Base-by-base conservation (phyloP, 1,140 invertebrate genomes). In the Helicoverpa zea region DNA sequence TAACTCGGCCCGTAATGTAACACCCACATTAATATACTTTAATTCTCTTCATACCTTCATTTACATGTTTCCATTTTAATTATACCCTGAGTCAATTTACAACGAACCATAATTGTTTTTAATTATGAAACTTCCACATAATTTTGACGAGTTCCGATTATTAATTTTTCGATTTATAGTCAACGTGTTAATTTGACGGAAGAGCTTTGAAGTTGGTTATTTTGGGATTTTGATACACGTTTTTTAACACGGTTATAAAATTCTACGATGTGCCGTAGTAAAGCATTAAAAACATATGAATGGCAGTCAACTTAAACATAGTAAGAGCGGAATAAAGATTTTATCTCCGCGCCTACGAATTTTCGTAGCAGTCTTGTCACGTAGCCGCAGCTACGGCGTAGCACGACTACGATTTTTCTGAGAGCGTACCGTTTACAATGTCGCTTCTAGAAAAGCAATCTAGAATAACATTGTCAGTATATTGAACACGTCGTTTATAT, bases 311-410 rank as follows among this genome's bases (percentile, higher is more conserved):
- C 63, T n/a, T 7, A 66, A 70, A 70, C 52, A 23, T 68, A 16
- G 30, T 51, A 29, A 12, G 11, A 13, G 49, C 43, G 18, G 13
- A 70, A 70, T 18, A 70, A 70, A 35, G 47, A 29, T 51, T 70
- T 29, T 68, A 9, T 47, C n/a, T 68, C 18, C n/a, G 23, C 66
- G 66, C 66, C 66, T 51, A 70, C 66, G 66, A 9, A 12, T 14
- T 70, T 66, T n/a, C n/a, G 16, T 35, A 52, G 51, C n/a, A 70
- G 66, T 70, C 66, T 23, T 49, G 66, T 70, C 66, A 47, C 66
- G 66, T 70, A 70, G 66, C 51, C 63, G 2, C 1, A 14, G 47
- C 66, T 51, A 70, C 66, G 47, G 66, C 66, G 66, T 51, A 70
- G 66, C 66, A 4, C 66, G 66, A 51, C 47, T 70, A 49, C 43